These are phyloP conservation scores for Ephialtes manifestator DNA, from an alignment of 2,888 invertebrate genomes.

Conservation along the genomic window DNA sequence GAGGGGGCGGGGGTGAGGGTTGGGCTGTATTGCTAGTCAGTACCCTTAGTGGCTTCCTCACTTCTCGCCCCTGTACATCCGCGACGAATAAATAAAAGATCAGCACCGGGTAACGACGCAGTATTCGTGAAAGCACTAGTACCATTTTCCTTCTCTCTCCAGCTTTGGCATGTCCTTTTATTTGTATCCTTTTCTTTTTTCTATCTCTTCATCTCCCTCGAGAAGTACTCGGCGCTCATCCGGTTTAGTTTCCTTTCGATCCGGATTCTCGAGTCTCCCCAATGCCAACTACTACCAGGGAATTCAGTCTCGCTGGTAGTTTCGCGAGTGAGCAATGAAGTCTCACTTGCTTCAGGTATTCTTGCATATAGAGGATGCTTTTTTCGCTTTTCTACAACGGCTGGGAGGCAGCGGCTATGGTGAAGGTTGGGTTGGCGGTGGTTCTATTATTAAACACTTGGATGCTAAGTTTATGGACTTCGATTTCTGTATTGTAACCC, in stretches of 20 bases:
- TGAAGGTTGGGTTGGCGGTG: neutral
- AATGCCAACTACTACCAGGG: neutral
- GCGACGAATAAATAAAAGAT: slow-evolving; percentile 72
- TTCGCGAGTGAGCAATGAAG: slow-evolving; percentile 25
- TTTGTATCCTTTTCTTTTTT: no score
- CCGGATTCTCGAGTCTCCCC: slow-evolving; percentile 52
- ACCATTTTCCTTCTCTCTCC: slow-evolving; percentile 31
- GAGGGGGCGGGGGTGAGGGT: no score
- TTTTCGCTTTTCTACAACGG: neutral
- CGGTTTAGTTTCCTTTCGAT: slow-evolving; percentile 68
- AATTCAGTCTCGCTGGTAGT: slow-evolving; percentile 17
- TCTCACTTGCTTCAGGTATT: slow-evolving; percentile 17
- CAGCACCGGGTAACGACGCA: slow-evolving; percentile 55
- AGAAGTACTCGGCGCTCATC: slow-evolving; percentile 63
- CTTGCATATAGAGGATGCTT: slow-evolving; percentile 15
- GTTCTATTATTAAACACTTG: slow-evolving; percentile 20
- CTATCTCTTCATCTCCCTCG: slow-evolving; percentile 40
- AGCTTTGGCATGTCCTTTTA: neutral
- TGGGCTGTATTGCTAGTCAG: slow-evolving; percentile 3
- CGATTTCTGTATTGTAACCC: slow-evolving; percentile 1
- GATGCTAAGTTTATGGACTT: neutral
- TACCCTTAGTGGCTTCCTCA: slow-evolving; percentile 49
- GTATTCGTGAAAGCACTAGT: slow-evolving; percentile 1
- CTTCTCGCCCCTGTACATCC: slow-evolving; percentile 40
- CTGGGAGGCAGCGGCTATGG: neutral